Evolutionary conservation across 2,888 invertebrate genomes (phyloP), one percentile per base, ranked within the genome.

Genomic region (Pseudoips prasinana): DNA sequence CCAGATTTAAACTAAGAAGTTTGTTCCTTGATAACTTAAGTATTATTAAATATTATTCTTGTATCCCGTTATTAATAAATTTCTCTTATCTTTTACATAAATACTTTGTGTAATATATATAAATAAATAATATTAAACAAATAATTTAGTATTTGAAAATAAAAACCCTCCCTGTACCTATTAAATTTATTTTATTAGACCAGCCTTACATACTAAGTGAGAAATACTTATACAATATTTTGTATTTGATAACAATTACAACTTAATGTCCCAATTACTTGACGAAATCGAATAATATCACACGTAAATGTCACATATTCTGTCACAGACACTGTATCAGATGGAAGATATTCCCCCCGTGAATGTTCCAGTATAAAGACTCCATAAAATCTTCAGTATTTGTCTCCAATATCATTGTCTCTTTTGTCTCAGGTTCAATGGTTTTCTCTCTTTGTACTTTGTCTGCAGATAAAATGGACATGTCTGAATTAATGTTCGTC

Each of bases 331-430:
- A 83, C 72, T 81, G 76, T 56, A 76, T 64, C 75, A 90, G 86
- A 66, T 92, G 91, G 77, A 90, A 92, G 47, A 89, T 73, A 64
- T 87, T 85, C 69, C 91, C 92, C 59, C 92, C 92, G 63, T 93
- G 92, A 55, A 90, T 92, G 75, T 91, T 89, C 80, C 90, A 87
- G 71, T 92, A 89, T 59, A 92, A 81, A 57, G 85, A 86, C 72
- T 92, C 92, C 74, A 81, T 53, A 51, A 77, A 64, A 59, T 86
- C 84, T 75, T 87, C 90, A 58, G 76, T 67, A 52, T 66, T 87
- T 79, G 73, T 79, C 71, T 87, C 87, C 83, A 82, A 56, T 71
- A 65, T 73, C 68, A 67, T 58, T 53, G 61, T 85, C 82, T 87
- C 83, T 46, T 66, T 81, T 81, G 83, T 86, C 85, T 86, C 82